Evolutionary conservation across 1,140 invertebrate genomes (phyloP).

Genomic region (Philotrypesis tridentata): DNA sequence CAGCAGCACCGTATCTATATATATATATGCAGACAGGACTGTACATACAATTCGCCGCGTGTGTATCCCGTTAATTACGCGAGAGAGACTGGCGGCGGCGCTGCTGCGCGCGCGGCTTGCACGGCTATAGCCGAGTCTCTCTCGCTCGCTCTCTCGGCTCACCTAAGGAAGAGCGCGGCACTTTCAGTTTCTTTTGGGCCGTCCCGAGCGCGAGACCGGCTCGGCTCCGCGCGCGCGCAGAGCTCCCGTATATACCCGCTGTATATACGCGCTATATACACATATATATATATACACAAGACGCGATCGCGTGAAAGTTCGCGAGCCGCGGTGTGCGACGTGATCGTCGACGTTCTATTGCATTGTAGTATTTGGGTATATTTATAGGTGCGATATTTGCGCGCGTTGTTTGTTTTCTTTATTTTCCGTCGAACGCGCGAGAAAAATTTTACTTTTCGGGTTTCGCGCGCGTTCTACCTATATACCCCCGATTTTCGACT

Average conservation of each 20-base stretch:
- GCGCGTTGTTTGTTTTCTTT: background rate
- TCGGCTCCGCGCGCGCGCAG: constrained; percentile 35
- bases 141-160: constrained; percentile 36
- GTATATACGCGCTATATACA: constrained; percentile 39
- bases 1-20: too few relatives aligned
- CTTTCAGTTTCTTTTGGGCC: constrained; percentile 68
- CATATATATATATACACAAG: constrained; percentile 13
- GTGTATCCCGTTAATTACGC: constrained; percentile 19
- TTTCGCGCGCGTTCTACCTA: too few relatives aligned
- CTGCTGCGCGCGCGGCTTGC: too few relatives aligned
- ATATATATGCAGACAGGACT: background rate
- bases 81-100: background rate
- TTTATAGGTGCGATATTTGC: too few relatives aligned
- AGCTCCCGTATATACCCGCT: too few relatives aligned
- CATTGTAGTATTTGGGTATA: too few relatives aligned
- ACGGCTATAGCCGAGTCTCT: too few relatives aligned
- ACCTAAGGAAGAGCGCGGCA: constrained; percentile 55
- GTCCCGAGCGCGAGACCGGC: constrained; percentile 58
- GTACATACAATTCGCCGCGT: background rate
- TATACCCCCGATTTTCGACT: background rate
- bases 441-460: too few relatives aligned
- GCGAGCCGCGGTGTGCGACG: background rate
- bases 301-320: constrained; percentile 57
- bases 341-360: too few relatives aligned
- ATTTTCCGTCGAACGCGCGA: too few relatives aligned